Evolutionary conservation across 1,140 invertebrate species (phyloP).

Genomic region (Theocolax elegans): DNA sequence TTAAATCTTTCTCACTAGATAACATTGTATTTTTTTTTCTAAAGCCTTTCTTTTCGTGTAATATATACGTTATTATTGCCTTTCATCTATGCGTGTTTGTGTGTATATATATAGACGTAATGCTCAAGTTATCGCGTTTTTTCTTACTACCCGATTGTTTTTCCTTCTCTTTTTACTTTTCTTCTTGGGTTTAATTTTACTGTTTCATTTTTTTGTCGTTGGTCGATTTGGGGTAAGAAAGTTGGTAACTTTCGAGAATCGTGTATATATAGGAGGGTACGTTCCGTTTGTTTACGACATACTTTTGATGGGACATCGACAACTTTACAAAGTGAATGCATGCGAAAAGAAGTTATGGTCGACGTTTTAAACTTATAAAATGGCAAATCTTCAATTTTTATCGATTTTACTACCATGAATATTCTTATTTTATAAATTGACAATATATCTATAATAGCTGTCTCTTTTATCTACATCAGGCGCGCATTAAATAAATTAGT

Average conservation of each 20-base stretch:
- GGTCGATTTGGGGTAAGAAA: constrained; percentile 5
- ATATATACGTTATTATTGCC: no score
- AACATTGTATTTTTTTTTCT: no score
- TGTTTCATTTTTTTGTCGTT: neutral
- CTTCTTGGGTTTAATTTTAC: neutral
- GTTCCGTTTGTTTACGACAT: constrained; percentile 25
- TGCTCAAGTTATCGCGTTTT: no score
- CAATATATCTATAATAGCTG: no score
- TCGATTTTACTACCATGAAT: neutral
- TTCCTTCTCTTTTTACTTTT: constrained; percentile 3
- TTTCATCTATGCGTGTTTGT: no score
- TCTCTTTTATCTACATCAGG: no score
- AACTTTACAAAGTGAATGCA: constrained; percentile 9
- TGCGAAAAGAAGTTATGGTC: neutral
- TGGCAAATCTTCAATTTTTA: constrained; percentile 4
- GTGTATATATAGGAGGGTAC: no score
- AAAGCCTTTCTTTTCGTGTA: no score
- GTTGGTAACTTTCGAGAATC: constrained; percentile 16
- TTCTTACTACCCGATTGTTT: no score
- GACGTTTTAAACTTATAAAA: constrained; percentile 12
- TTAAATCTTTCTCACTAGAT: no score
- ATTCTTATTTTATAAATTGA: neutral
- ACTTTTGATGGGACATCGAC: constrained; percentile 31
- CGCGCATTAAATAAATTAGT: no score
- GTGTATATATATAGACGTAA: no score